phyloP scores from a whole-genome alignment of 2,888 invertebrate species.

The Leucoma salicis region DNA sequence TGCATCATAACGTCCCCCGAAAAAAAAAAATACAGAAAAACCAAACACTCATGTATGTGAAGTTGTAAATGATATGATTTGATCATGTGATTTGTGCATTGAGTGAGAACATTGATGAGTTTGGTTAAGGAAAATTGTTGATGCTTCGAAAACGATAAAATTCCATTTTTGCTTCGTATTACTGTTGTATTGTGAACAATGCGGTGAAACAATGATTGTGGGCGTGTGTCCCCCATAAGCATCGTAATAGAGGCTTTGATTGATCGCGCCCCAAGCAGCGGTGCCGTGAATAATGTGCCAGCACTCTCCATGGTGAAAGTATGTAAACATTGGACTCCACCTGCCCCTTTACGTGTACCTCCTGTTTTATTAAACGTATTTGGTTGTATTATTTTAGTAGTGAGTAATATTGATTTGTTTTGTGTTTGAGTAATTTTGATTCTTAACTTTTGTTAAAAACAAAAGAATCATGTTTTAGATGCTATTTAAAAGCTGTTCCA shows the following conservation, averaged over 20 bases:
- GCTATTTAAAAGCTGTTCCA: no score
- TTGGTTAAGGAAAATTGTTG: no score
- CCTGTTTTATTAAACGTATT: slow-evolving; percentile 18
- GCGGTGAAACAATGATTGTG: slow-evolving; percentile 17
- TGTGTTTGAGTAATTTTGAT: neutral
- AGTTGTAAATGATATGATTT: no score
- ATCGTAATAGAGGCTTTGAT: slow-evolving; percentile 38
- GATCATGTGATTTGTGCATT: no score
- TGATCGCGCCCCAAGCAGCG: slow-evolving; percentile 30
- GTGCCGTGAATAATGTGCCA: slow-evolving; percentile 26
- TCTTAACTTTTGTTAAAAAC: no score
- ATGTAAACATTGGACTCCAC: slow-evolving; percentile 57
- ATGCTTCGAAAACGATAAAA: slow-evolving; percentile 3
- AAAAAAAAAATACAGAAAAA: no score
- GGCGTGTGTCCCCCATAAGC: slow-evolving; percentile 22
- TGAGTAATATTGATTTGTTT: neutral
- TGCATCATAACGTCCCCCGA: no score
- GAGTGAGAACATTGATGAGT: no score
- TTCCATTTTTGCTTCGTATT: neutral
- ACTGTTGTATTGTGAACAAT: slow-evolving; percentile 3
- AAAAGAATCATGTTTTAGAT: no score
- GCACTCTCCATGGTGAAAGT: slow-evolving; percentile 75
- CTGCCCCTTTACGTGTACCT: slow-evolving; percentile 24
- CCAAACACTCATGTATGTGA: no score
- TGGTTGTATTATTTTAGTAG: neutral